These are phyloP conservation scores for Mormyrus hasselquistii DNA, from an alignment of 2,797 vertebrate species.

Conservation along the genomic window DNA sequence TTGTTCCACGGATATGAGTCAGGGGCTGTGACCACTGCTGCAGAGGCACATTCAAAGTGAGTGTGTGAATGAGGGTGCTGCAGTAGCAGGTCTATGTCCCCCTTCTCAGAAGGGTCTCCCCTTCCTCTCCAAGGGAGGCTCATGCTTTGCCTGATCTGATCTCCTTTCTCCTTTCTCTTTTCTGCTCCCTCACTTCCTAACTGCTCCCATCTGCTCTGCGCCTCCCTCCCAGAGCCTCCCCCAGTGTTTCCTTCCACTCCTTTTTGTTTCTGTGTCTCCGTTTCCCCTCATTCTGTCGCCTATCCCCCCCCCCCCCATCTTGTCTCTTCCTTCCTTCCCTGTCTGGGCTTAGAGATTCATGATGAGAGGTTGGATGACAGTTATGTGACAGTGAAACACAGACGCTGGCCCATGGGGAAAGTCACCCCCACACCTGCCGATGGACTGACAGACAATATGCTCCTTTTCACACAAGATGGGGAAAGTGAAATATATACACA, in stretches of 20 bases:
- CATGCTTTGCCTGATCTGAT: neutral
- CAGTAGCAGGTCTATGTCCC: neutral
- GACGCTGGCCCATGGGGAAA: neutral
- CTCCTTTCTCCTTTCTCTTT: neutral
- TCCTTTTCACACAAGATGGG: neutral
- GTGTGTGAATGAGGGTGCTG: neutral
- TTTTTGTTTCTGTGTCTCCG: slow-evolving; percentile 15
- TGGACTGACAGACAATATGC: slow-evolving; percentile 15
- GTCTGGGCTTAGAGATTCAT: neutral
- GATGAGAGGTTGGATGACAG: slow-evolving; percentile 13
- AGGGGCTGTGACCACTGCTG: neutral
- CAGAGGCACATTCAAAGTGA: neutral
- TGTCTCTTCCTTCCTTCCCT: slow-evolving; percentile 28
- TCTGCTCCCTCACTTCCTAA: neutral
- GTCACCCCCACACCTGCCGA: neutral
- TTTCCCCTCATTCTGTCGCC: neutral
- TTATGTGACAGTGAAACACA: slow-evolving; percentile 6
- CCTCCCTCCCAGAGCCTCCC: slow-evolving; percentile 8
- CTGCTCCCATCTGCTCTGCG: neutral
- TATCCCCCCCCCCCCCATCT: slow-evolving; percentile 8
- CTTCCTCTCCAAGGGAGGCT: neutral
- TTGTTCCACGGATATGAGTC: neutral
- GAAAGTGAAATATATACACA: neutral
- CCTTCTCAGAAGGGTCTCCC: neutral
- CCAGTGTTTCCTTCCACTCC: slow-evolving; percentile 5